Base-by-base conservation (phyloP, 2,113 vertebrate genomes). In the Tragelaphus strepsiceros region DNA sequence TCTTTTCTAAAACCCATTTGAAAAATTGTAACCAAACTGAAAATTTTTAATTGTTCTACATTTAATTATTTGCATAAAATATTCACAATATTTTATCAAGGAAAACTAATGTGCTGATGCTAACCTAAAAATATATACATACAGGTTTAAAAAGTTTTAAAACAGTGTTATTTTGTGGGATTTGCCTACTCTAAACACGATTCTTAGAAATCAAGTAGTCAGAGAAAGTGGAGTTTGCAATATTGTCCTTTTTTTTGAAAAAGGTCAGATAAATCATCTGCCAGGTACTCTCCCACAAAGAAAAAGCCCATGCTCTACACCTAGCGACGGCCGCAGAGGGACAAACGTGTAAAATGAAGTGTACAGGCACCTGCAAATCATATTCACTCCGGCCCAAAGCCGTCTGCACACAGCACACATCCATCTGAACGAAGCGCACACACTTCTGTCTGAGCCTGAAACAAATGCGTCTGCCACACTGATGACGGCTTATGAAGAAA, bases 191-290 rank as follows among this genome's bases (percentile, higher is more conserved):
- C 97, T 49, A 96, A 61, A 91, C 30, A 74, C 30, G 30, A 94
- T 82, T 82, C 96, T 97, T 94, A 94, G 96, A 98, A 98, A 96
- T 16, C 56, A 91, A 96, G 95, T 6, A 95, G 89, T 71, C 94
- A 56, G 77, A 97, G 96, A 97, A 98, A 97, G 82, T 91, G 30
- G 87, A 93, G 54, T 90, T 96, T 94, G 88, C 93, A 96, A 97
- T 91, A 92, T 26, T 81, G 62, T 90, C 88, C 83, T 97, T 97
- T 96, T 94, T 51, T 92, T 84, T 35, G 32, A 96, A 98, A 97
- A 95, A 97, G 88, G 89, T 94, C 96, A 96, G 94, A 94, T 90
- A 96, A 93, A 96, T 87, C 96, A 88, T 88, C 74, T 78, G 53
- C 46, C 56, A 54, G 62, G 94, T 64, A 80, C 49, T 78, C 56